phyloP scores from a whole-genome alignment of 2,797 vertebrate species.

The Acomys russatus region DNA sequence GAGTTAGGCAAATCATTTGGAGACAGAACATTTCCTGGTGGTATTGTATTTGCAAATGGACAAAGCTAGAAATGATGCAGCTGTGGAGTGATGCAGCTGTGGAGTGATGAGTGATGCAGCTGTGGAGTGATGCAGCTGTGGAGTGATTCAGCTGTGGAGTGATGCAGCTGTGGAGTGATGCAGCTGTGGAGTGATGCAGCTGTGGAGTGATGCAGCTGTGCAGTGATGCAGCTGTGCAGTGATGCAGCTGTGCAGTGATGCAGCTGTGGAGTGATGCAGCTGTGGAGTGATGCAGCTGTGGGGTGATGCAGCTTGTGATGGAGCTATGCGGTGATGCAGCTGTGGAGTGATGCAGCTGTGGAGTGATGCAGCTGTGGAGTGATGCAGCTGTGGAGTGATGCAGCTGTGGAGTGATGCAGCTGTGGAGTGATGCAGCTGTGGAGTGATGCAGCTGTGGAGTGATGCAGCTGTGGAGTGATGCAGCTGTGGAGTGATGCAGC shows the following conservation, averaged over 20 bases:
- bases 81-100: not conserved
- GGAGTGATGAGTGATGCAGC: not conserved
- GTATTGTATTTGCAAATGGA: conserved; percentile 30
- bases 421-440: not conserved
- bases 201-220: no score
- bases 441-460: not conserved
- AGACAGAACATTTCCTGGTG: not conserved
- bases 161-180: not conserved
- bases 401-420: not conserved
- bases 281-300: not conserved
- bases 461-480: not conserved
- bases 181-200: not conserved
- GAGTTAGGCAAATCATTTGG: not conserved
- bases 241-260: not conserved
- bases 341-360: not conserved
- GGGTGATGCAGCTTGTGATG: no score
- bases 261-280: not conserved
- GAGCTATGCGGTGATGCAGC: no score
- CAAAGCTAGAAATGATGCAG: not conserved
- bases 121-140: not conserved
- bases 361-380: not conserved
- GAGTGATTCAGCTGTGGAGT: no score
- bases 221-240: no score
- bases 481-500: not conserved
- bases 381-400: not conserved